Conservation (phyloP, 2,797 vertebrate species). For the Coilia nasus region DNA sequence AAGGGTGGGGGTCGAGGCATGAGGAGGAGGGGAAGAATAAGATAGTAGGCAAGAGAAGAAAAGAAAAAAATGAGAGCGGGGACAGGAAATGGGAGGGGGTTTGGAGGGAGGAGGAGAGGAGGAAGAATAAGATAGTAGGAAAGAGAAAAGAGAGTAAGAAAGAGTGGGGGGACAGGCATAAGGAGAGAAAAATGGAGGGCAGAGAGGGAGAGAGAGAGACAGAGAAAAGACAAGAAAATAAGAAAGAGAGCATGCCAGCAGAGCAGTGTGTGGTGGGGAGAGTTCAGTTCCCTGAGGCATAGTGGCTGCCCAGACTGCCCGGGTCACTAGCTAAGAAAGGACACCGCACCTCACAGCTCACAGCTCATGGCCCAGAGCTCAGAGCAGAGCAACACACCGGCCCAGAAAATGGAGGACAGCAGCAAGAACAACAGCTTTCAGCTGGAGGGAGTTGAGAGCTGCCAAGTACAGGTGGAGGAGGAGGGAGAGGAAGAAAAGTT, state of each 20-base stretch:
- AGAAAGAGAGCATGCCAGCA: no score
- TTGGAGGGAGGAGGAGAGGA: no score
- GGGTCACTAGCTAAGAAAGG: background rate
- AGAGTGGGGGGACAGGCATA: no score
- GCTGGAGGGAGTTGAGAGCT: background rate
- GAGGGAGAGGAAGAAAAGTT: background rate
- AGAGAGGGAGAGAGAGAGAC: no score
- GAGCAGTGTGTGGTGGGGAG: background rate
- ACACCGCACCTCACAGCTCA: background rate
- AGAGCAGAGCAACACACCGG: background rate
- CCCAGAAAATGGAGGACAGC: background rate
- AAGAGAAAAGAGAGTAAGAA: no score
- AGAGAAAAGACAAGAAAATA: no score
- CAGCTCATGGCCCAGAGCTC: background rate
- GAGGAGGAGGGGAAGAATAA: background rate
- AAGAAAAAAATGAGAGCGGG: background rate
- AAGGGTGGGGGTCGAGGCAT: background rate
- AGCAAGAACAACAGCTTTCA: background rate
- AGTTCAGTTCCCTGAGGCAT: background rate
- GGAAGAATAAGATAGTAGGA: no score
- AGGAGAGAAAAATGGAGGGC: no score
- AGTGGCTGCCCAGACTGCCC: background rate
- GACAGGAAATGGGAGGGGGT: no score
- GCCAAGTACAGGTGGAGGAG: background rate
- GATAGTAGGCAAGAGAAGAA: background rate